Base-by-base conservation (phyloP, 2,888 invertebrate genomes). In the Platynereis dumerilii region DNA sequence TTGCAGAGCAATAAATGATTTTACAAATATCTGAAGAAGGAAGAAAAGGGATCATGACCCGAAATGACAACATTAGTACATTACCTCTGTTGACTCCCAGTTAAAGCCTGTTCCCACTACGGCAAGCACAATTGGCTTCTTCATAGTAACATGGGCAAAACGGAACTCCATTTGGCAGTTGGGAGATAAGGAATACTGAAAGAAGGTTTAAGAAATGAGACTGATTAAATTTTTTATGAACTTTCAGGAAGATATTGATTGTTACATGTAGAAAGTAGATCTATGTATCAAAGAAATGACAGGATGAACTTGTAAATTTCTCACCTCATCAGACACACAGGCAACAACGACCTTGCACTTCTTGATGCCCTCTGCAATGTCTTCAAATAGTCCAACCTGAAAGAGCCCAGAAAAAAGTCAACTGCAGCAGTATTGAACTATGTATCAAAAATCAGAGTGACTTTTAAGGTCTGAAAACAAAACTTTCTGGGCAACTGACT, bases 161-260 rank as follows among this genome's bases (percentile, higher is more conserved):
- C 81, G 69, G 65, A 82, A 82, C 73, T 83, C 83, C 78, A 80
- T 82, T 69, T 74, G 73, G 69, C 82, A 82, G 59, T 79, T 81
- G 59, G 72, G 74, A 0, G 82, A 82, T 56, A 72, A 65, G 0
- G 76, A 80, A 74, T 82, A 82, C 81, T 82, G 74, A 44, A 75
- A 73, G 59, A 52, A 55, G 45, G 27, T 10, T 17, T 12, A 42
- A 42, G 17, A 12, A 12, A 42, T n/a, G n/a, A n/a, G n/a, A n/a
- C n/a, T n/a, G n/a, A n/a, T n/a, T n/a, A n/a, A n/a, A n/a, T n/a
- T n/a, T n/a, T 15, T 42, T n/a, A n/a, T n/a, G n/a, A n/a, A n/a
- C n/a, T n/a, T n/a, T n/a, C n/a, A n/a, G n/a, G n/a, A n/a, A n/a
- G 17, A 42, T 12, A 42, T 42, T 42, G 17, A 42, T 42, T 42